Evolutionary conservation across 2,113 vertebrate genomes (phyloP), one percentile per base, ranked within the genome.

Genomic region (Oryzias celebensis): DNA sequence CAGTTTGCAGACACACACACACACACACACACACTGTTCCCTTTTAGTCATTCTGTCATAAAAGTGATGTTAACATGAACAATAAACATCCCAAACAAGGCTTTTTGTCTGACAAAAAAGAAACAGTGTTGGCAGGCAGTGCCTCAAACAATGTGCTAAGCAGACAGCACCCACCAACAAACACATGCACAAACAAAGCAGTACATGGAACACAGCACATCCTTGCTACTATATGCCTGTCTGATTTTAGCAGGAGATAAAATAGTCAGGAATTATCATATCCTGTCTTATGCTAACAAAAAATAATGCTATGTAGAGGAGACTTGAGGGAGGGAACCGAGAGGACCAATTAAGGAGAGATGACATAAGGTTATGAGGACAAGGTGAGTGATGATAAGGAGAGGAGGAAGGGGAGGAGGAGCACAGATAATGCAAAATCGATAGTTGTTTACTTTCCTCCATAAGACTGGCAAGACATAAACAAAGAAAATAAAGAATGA

Each of bases 31-130:
- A 61, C 24, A 65, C 48, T 63, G 62, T 58, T 52, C 75, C 70
- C 78, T 36, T 78, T 87, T 84, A 81, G 71, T 87, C 82, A 88
- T 75, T 62, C 68, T 77, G 81, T 82, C 85, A 80, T 85, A 73
- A 87, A 86, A 72, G 74, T 76, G 69, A 26, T 70, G 84, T 89
- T 82, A 88, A 82, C 75, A 65, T 56, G 66, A 85, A 81, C 80
- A 84, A 83, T 74, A 81, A 82, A 77, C 69, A 75, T 83, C 81
- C 75, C 78, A 85, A 84, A 85, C 66, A 78, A 77, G 65, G 65
- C 58, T 76, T 83, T 82, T 85, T 85, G 71, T 85, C 69, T 72
- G 48, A 73, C 52, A 58, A 80, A 78, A 65, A 36, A 77, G 60
- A 82, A 85, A 75, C 56, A 45, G 56, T 69, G 75, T 69, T 81